These are phyloP conservation scores for Nomada ruficornis DNA, from an alignment of 2,888 invertebrate species.

Conservation along the genomic window DNA sequence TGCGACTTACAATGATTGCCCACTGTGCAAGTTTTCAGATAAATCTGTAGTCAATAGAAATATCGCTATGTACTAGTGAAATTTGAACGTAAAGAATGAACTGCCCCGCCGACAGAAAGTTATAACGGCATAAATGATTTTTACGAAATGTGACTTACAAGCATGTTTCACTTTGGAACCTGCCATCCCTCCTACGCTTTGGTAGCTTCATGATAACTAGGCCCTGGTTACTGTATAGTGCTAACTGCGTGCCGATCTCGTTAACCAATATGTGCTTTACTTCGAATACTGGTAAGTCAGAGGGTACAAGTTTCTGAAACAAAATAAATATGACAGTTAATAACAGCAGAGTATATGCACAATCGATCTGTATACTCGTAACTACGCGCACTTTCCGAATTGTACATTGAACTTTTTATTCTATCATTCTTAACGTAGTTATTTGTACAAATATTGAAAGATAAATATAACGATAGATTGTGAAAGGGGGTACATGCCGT, in stretches of 20 bases:
- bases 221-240: constrained; percentile 89
- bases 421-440: too few species aligned
- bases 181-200: constrained; percentile 89
- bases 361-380: background rate
- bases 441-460: too few species aligned
- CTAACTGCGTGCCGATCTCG: constrained; percentile 88
- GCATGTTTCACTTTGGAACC: constrained; percentile 90
- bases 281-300: constrained; percentile 88
- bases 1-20: too few species aligned
- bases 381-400: too few species aligned
- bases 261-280: constrained; percentile 89
- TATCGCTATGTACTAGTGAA: too few species aligned
- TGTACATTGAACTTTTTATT: too few species aligned
- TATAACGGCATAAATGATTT: background rate
- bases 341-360: background rate
- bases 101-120: too few species aligned
- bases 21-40: too few species aligned
- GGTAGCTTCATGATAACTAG: constrained; percentile 90
- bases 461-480: too few species aligned
- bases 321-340: background rate
- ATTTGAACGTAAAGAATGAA: too few species aligned
- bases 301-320: constrained; percentile 88
- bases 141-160: constrained; percentile 86
- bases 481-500: too few species aligned
- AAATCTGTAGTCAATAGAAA: too few species aligned